Conservation (phyloP, 2,888 invertebrate genomes). For the Bibio marci region DNA sequence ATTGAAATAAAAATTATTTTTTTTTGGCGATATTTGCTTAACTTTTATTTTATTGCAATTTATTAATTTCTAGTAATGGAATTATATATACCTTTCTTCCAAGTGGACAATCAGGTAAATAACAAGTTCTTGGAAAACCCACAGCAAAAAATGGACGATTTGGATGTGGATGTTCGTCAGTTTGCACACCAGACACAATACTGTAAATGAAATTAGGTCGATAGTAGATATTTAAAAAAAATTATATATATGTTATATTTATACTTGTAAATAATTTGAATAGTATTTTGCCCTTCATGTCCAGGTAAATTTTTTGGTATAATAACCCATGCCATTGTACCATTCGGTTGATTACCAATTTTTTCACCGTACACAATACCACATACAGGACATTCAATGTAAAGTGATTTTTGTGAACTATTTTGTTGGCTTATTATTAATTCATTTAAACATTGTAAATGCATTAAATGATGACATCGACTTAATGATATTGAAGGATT, state of each 20-base stretch:
- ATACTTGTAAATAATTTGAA: slow-evolving; percentile 71
- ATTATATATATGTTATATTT: slow-evolving; percentile 4
- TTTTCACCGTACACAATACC: slow-evolving; percentile 70
- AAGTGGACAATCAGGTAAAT: slow-evolving; percentile 67
- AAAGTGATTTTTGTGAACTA: slow-evolving; percentile 37
- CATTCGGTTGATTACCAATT: slow-evolving; percentile 63
- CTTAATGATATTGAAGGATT: slow-evolving; percentile 47
- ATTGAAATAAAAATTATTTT: slow-evolving; percentile 4
- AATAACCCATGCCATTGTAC: slow-evolving; percentile 67
- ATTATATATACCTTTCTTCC: slow-evolving; percentile 42
- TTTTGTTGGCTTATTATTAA: slow-evolving; percentile 49
- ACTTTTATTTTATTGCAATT: too few relatives aligned
- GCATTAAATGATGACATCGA: slow-evolving; percentile 64
- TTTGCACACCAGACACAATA: slow-evolving; percentile 73
- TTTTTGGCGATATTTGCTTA: too few relatives aligned
- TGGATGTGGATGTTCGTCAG: slow-evolving; percentile 59
- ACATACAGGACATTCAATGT: slow-evolving; percentile 75
- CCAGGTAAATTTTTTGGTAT: slow-evolving; percentile 53
- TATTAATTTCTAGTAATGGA: too few relatives aligned
- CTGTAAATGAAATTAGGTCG: slow-evolving; percentile 27
- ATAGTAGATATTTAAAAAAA: slow-evolving; percentile 1
- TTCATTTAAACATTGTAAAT: slow-evolving; percentile 60
- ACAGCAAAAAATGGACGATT: slow-evolving; percentile 78
- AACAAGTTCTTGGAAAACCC: slow-evolving; percentile 67
- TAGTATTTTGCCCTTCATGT: slow-evolving; percentile 43